Evolutionary conservation across 2,888 invertebrate genomes (phyloP), one percentile per base, ranked within the genome.

Genomic region (Caenorhabditis doughertyi): DNA sequence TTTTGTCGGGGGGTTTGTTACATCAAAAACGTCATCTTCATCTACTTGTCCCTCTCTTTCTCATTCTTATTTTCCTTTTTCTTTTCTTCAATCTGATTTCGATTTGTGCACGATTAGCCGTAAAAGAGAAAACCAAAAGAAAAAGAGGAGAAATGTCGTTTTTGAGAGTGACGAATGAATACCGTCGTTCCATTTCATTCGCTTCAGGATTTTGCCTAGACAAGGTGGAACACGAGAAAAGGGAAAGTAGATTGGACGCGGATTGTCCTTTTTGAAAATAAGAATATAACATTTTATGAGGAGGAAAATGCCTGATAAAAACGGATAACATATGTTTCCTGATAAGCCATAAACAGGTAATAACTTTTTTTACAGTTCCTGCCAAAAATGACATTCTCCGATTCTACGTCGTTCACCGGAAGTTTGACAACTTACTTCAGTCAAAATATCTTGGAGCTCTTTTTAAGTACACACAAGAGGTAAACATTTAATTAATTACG

Each of bases 331-430:
- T 44, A 18, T 55, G 27, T 7, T 18, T 27, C 13, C 13, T 13
- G 53, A 73, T 44, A 51, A 60, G n/a, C n/a, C n/a, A 55, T 47
- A 32, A 60, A 2, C 3, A 13, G 9, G 27, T 53, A 25, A 4
- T 16, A 21, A 25, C 0, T 2, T 3, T n/a, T 60, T 67, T 84
- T 87, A 49, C 82, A 88, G 88, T 83, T 23, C 80, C 84, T 21
- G 71, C 82, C 55, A 87, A 91, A 84, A 84, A 81, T 32, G 91
- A 91, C 65, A 90, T 91, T 68, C 86, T 91, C 18, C 89, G 91
- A 1, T 91, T 91, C 83, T 91, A 91, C 72, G 90, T 91, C 25
- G 90, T 91, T 2, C 90, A 91, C 71, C 85, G 88, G 25, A 81
- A 89, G 25, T 90, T 89, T 56, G 88, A 89, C 29, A 91, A 91